Base-by-base conservation (phyloP, 2,888 invertebrate genomes). In the Drosophila tripunctata region DNA sequence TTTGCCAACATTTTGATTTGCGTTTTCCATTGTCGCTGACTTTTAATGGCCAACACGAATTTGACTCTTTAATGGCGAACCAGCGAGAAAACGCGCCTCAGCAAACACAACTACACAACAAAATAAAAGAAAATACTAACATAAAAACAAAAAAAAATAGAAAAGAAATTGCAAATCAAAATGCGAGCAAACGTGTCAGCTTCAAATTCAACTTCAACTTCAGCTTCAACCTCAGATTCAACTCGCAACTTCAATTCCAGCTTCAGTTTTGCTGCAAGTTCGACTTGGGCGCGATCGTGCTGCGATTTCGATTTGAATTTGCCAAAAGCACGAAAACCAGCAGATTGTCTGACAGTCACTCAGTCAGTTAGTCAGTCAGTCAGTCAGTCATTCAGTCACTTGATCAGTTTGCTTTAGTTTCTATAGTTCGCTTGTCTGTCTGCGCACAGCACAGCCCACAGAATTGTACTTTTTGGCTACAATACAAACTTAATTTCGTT, bases 121-220 rank as follows among this genome's bases (percentile, higher is more conserved):
- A n/a, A n/a, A n/a, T n/a, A n/a, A n/a, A n/a, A n/a, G n/a, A n/a
- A n/a, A 22, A 22, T 22, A 22, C n/a, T n/a, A 30, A 8, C 8
- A 27, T 7, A 30, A 30, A 27, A 43, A n/a, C 38, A 57, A 24
- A 35, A 22, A 30, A 40, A 17, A 56, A 48, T 45, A 68, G 40
- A 67, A 87, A 79, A 87, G 78, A 85, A 86, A 86, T 79, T 84
- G 88, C 88, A 84, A 88, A 88, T 86, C 84, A 78, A 89, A 88
- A 89, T 85, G 81, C 89, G 89, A 88, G 89, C 88, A 88, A 88
- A 88, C 89, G 86, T 89, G 89, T 81, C 77, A 75, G 77, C 62
- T 41, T 48, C 80, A 79, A 75, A 77, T 74, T 81, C 47, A 48
- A 35, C 52, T 50, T 50, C 52, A 48, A 40, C 52, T 57, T 50